phyloP scores from a whole-genome alignment of 2,888 invertebrate species.

The Heliothis peltigera region DNA sequence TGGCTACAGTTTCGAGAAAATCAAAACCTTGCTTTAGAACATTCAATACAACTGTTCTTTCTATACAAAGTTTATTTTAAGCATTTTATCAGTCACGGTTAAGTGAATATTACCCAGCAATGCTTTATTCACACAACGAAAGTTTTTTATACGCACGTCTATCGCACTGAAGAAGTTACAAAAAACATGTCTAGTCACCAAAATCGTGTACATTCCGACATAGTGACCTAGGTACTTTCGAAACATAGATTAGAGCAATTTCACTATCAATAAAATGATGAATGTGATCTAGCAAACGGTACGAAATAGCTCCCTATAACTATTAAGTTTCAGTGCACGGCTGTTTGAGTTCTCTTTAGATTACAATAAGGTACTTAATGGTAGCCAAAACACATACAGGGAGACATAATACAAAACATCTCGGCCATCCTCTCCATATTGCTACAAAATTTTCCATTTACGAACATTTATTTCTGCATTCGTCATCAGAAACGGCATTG shows the following conservation, averaged over 20 bases:
- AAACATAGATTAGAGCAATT: slow-evolving; percentile 38
- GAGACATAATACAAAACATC: neutral
- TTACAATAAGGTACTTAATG: neutral
- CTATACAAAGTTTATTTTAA: slow-evolving; percentile 4
- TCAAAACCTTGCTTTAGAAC: slow-evolving; percentile 11
- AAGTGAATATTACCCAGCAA: slow-evolving; percentile 22
- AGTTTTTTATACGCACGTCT: slow-evolving; percentile 15
- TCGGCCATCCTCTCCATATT: neutral
- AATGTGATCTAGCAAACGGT: slow-evolving; percentile 21
- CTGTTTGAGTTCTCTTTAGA: neutral
- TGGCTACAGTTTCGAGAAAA: slow-evolving; percentile 21
- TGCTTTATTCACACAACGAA: slow-evolving; percentile 16
- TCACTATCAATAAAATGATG: slow-evolving; percentile 31
- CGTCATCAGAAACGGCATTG: slow-evolving; percentile 16
- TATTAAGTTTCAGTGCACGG: neutral
- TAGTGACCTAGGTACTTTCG: slow-evolving; percentile 42
- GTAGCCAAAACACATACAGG: too few species aligned
- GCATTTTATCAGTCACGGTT: slow-evolving; percentile 13
- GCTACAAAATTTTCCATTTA: slow-evolving; percentile 19
- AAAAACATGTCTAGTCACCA: slow-evolving; percentile 25
- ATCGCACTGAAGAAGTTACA: slow-evolving; percentile 11
- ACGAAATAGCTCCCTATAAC: neutral
- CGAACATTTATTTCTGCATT: slow-evolving; percentile 7
- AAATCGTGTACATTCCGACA: slow-evolving; percentile 34
- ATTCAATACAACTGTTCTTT: slow-evolving; percentile 24